These are phyloP conservation scores for Pseudococcus longispinus DNA, from an alignment of 2,888 invertebrate genomes.

Conservation along the genomic window DNA sequence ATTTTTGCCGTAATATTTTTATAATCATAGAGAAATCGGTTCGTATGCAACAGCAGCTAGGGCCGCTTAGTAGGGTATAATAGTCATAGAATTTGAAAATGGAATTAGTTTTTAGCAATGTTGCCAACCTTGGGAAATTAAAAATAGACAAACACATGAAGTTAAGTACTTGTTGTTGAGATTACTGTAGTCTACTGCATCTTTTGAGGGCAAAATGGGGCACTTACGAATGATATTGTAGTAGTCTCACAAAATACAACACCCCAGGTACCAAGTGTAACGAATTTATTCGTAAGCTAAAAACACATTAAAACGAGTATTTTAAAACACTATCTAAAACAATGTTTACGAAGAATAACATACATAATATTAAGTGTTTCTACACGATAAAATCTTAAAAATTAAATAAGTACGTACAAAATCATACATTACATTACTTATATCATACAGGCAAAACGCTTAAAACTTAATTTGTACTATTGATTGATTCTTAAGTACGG, in stretches of 20 bases:
- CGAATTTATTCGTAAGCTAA: conserved; percentile 36
- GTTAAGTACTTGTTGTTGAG: too few relatives aligned
- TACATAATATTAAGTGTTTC: background rate
- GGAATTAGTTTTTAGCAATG: too few relatives aligned
- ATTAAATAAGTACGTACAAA: conserved; percentile 39
- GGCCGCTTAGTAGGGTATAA: too few relatives aligned
- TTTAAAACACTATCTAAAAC: conserved; percentile 35
- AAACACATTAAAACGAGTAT: conserved; percentile 42
- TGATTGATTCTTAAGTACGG: conserved; percentile 42
- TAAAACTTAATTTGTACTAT: conserved; percentile 35
- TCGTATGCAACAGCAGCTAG: too few relatives aligned
- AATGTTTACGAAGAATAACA: conserved; percentile 6
- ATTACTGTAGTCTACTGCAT: too few relatives aligned
- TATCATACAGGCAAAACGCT: conserved; percentile 16
- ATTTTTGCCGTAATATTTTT: too few relatives aligned
- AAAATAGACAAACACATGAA: too few relatives aligned
- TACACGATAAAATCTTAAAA: background rate
- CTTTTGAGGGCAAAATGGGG: too few relatives aligned
- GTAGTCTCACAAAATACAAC: background rate
- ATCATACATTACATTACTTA: conserved; percentile 23
- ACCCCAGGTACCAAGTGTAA: conserved; percentile 1
- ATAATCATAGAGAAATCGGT: too few relatives aligned
- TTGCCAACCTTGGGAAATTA: too few relatives aligned
- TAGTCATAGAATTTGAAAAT: too few relatives aligned
- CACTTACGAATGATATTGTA: too few relatives aligned